Percentiles rank a stretch among this genome's conserved stretches.
Evolutionary conservation across 2,888 invertebrate genomes (phyloP).

Genomic region (Thecocarcelia acutangulata): DNA sequence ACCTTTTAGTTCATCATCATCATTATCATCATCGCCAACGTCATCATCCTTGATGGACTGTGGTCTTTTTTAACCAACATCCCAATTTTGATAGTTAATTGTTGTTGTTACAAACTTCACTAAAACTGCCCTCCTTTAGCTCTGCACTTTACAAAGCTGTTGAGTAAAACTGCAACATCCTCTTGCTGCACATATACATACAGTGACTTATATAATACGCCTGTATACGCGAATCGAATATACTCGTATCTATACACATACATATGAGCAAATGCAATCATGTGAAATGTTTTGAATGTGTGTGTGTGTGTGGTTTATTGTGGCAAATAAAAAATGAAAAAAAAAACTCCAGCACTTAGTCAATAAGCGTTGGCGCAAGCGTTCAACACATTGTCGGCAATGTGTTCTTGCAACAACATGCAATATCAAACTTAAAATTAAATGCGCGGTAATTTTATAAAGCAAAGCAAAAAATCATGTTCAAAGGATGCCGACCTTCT

Average conservation of each 20-base stretch:
- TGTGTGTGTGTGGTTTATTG: conserved; percentile 50
- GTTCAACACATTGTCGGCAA: conserved; percentile 73
- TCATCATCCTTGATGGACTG: not conserved
- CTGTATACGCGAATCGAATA: not conserved
- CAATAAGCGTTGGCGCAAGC: conserved; percentile 69
- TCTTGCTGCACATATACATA: conserved; percentile 22
- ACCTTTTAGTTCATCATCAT: conserved; percentile 51
- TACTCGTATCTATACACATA: not conserved
- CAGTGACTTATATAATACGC: conserved; percentile 32
- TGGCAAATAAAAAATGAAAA: conserved; percentile 38
- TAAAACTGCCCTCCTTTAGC: not conserved
- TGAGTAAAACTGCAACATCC: conserved; percentile 20
- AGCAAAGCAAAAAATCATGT: conserved; percentile 69
- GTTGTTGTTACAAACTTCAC: conserved; percentile 54
- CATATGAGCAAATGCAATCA: not conserved
- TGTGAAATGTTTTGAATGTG: conserved; percentile 4
- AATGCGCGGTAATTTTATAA: conserved; percentile 80
- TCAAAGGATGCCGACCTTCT: conserved; percentile 77
- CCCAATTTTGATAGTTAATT: conserved; percentile 54
- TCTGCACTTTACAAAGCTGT: not conserved
- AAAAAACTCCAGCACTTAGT: conserved; percentile 47
- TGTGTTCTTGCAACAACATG: conserved; percentile 76
- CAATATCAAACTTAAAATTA: conserved; percentile 80
- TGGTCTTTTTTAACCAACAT: conserved; percentile 39
- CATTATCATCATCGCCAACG: conserved; percentile 30